Percentiles rank a stretch among this genome's conserved stretches.
Conservation (phyloP, 2,113 vertebrate genomes). For the Calypte anna region DNA sequence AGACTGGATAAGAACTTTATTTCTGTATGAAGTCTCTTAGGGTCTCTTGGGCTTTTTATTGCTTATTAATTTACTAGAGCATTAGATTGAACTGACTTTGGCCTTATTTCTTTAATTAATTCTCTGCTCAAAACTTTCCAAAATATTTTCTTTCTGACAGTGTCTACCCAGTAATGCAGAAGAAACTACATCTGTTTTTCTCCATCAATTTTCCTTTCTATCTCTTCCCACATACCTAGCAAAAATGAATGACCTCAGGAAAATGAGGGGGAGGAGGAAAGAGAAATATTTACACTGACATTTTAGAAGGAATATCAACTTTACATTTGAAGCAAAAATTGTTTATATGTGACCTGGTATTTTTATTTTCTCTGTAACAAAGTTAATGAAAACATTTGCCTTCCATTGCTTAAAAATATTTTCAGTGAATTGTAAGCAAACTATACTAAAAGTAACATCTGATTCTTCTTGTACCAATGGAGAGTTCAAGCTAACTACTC, state of each 20-base stretch:
- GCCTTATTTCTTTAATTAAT: neutral
- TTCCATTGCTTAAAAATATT: neutral
- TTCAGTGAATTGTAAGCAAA: neutral
- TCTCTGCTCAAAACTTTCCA: neutral
- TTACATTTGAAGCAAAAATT: neutral
- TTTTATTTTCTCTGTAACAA: neutral
- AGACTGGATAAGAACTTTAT: neutral
- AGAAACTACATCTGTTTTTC: neutral
- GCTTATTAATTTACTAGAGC: neutral
- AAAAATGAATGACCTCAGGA: neutral
- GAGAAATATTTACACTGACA: neutral
- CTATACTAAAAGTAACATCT: neutral
- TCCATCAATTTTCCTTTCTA: neutral
- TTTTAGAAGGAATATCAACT: neutral
- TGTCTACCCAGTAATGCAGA: neutral
- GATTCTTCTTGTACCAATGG: neutral
- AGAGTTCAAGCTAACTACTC: conserved; percentile 34
- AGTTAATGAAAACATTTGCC: neutral
- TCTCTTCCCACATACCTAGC: neutral
- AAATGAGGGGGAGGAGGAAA: neutral
- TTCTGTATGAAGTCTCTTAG: neutral
- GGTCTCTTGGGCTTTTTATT: neutral
- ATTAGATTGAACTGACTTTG: neutral
- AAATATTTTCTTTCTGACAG: neutral
- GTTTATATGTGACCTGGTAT: neutral